Evolutionary conservation across 1,140 invertebrate species (phyloP).

Genomic region (Portunus trituberculatus): DNA sequence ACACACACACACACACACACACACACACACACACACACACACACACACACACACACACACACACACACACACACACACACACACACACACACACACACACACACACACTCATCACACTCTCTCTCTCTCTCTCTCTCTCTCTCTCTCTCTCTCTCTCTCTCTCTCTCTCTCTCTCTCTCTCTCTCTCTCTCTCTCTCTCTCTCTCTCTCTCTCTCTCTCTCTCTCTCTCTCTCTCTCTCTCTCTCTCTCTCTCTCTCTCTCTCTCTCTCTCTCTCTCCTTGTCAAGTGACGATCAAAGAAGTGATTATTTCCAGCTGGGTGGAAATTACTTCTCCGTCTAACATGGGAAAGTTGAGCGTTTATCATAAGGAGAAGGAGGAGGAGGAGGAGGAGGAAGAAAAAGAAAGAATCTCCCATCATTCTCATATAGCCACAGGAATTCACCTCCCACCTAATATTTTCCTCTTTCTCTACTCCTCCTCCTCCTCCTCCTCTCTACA

Average conservation of each 20-base stretch:
- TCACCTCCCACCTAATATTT: too few relatives aligned
- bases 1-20: not conserved
- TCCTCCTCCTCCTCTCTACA: too few relatives aligned
- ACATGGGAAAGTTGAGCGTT: too few relatives aligned
- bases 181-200: slow-evolving; percentile 32
- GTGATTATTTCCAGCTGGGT: too few relatives aligned
- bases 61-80: not conserved
- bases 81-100: not conserved
- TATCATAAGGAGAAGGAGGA: too few relatives aligned
- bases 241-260: not conserved
- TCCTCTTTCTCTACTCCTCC: too few relatives aligned
- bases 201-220: too few relatives aligned
- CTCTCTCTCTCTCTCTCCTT: slow-evolving; percentile 25
- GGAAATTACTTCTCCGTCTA: too few relatives aligned
- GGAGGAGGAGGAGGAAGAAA: too few relatives aligned
- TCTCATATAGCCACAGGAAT: too few relatives aligned
- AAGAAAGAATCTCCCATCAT: too few relatives aligned
- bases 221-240: not conserved
- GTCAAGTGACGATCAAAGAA: too few relatives aligned
- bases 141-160: not conserved
- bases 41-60: not conserved
- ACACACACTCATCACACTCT: not conserved
- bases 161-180: not conserved
- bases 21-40: not conserved
- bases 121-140: not conserved